Conservation (phyloP, 2,113 vertebrate species). For the Gambusia holbrooki region DNA sequence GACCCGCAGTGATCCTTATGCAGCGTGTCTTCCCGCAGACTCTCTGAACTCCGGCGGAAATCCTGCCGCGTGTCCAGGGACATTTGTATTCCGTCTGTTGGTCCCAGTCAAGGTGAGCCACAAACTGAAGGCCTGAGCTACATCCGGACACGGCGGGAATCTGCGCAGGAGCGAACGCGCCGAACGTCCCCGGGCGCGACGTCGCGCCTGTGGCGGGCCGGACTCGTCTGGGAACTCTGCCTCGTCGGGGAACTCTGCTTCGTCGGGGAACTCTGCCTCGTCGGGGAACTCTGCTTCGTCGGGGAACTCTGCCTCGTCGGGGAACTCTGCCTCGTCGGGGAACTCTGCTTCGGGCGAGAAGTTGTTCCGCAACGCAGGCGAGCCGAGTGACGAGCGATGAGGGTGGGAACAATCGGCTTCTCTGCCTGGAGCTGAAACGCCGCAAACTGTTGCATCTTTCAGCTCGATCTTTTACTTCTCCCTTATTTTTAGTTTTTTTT, state of each 20-base stretch:
- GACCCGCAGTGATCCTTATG: constrained; percentile 32
- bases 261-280: constrained; percentile 34
- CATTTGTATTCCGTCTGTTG: constrained; percentile 26
- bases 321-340: constrained; percentile 36
- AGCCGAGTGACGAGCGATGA: constrained; percentile 62
- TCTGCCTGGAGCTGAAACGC: constrained; percentile 23
- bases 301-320: constrained; percentile 37
- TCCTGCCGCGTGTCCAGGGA: constrained; percentile 33
- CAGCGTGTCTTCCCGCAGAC: constrained; percentile 18
- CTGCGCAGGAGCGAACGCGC: constrained; percentile 1
- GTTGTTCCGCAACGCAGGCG: constrained; percentile 39
- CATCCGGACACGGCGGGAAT: constrained; percentile 18
- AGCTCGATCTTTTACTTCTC: background rate
- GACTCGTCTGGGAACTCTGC: constrained; percentile 31
- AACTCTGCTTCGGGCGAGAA: constrained; percentile 44
- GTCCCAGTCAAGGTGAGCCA: constrained; percentile 31
- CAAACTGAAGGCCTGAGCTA: constrained; percentile 29
- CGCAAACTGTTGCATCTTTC: constrained; percentile 29
- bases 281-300: constrained; percentile 39
- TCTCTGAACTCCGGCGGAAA: constrained; percentile 34
- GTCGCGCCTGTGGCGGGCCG: constrained; percentile 10
- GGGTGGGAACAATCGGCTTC: constrained; percentile 6
- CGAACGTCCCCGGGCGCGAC: background rate
- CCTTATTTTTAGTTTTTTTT: background rate
- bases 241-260: constrained; percentile 34